Evolutionary conservation across 2,113 vertebrate species (phyloP).

Genomic region (Camelus dromedarius): DNA sequence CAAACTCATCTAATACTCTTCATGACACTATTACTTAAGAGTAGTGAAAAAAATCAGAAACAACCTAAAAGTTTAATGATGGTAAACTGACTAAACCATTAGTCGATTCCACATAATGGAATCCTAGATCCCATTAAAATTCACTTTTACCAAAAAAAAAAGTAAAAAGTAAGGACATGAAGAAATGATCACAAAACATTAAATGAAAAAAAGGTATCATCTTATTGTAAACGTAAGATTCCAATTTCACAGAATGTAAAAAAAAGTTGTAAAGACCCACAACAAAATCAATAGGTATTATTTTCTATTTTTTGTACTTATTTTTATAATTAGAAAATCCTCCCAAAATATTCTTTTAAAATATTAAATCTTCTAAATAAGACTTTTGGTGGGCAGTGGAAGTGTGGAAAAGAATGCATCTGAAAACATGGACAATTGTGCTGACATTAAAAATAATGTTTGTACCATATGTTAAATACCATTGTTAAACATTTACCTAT

Average conservation of each 20-base stretch:
- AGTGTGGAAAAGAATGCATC: not conserved
- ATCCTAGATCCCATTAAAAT: slow-evolving; percentile 13
- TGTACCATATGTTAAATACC: not conserved
- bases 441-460: not conserved
- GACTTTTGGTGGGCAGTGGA: not conserved
- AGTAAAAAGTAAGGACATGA: not conserved
- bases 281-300: not conserved
- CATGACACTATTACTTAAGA: not conserved
- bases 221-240: not conserved
- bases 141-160: not conserved
- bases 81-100: not conserved
- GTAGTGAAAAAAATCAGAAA: not conserved
- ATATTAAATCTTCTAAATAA: slow-evolving; percentile 18
- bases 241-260: not conserved
- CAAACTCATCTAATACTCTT: not conserved
- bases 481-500: not conserved
- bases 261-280: not conserved
- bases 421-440: slow-evolving; percentile 17
- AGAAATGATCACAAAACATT: not conserved
- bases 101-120: not conserved
- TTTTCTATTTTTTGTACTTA: not conserved
- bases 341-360: not conserved
- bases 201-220: slow-evolving; percentile 5
- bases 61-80: not conserved
- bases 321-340: slow-evolving; percentile 10